A percentile compares a stretch with the other conserved stretches of the same genome.
These are phyloP conservation scores for Calameuta filiformis DNA, from an alignment of 2,888 invertebrate genomes.

Conservation along the genomic window DNA sequence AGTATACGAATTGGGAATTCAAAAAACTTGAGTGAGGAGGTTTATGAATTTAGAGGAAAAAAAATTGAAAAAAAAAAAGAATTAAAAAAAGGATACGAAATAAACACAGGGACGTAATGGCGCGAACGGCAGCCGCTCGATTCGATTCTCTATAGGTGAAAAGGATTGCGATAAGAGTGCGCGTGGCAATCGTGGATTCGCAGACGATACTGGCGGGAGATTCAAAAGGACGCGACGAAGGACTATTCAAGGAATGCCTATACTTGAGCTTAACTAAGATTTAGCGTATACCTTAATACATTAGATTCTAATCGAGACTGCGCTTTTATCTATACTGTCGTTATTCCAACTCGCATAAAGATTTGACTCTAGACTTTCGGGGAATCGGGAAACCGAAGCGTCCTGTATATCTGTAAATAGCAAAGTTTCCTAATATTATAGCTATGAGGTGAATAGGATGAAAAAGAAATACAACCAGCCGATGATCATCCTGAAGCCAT, in stretches of 20 bases:
- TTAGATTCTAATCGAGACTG: background rate
- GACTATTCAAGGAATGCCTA: constrained; percentile 3
- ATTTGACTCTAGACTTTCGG: background rate
- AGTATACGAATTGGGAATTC: background rate
- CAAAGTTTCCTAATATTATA: background rate
- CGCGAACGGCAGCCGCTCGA: background rate
- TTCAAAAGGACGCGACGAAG: background rate
- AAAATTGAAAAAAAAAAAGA: background rate
- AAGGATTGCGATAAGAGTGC: background rate
- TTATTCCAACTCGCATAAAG: background rate
- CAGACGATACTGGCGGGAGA: background rate
- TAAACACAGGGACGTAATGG: background rate
- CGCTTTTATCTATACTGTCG: background rate
- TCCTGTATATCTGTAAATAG: background rate
- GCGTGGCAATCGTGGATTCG: background rate
- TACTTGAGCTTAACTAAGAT: constrained; percentile 9
- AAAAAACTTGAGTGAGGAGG: background rate
- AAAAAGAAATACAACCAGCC: background rate
- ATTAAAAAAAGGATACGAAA: background rate
- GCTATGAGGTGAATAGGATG: background rate
- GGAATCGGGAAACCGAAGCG: background rate
- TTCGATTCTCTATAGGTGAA: background rate
- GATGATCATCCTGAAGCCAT: background rate
- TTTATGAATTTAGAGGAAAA: constrained; percentile 11
- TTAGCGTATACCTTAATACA: background rate